These are phyloP conservation scores for Thomomys bottae DNA, from an alignment of 2,113 vertebrate species.

Conservation along the genomic window DNA sequence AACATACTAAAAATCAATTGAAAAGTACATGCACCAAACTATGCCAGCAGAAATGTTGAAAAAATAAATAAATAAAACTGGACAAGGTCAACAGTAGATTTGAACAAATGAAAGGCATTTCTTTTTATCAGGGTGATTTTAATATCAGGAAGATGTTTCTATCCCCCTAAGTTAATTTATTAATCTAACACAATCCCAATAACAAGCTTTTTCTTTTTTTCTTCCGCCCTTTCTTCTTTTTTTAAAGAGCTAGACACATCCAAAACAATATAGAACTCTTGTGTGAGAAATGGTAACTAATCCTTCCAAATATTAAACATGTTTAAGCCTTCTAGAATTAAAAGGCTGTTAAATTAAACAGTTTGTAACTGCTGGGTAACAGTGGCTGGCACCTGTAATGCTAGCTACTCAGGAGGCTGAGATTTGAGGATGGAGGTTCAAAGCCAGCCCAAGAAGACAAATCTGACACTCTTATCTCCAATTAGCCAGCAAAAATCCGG, in stretches of 20 bases:
- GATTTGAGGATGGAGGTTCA: no score
- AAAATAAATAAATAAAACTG: no score
- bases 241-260: neutral
- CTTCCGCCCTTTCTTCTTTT: neutral
- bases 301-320: neutral
- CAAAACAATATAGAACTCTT: neutral
- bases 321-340: neutral
- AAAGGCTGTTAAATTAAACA: neutral
- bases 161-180: neutral
- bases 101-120: slow-evolving; percentile 26
- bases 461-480: no score
- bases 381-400: no score
- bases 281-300: neutral
- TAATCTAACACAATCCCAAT: slow-evolving; percentile 23
- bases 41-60: neutral
- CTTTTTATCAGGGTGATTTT: neutral
- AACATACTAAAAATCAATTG: slow-evolving; percentile 6
- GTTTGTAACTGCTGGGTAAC: no score
- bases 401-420: no score
- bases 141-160: neutral
- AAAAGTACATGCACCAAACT: neutral
- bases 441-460: no score
- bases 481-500: no score
- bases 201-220: neutral
- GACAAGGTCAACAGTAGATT: neutral